Percentiles rank a stretch among this genome's conserved stretches.
Evolutionary conservation across 2,113 vertebrate genomes (phyloP).

Genomic region (Channa argus): DNA sequence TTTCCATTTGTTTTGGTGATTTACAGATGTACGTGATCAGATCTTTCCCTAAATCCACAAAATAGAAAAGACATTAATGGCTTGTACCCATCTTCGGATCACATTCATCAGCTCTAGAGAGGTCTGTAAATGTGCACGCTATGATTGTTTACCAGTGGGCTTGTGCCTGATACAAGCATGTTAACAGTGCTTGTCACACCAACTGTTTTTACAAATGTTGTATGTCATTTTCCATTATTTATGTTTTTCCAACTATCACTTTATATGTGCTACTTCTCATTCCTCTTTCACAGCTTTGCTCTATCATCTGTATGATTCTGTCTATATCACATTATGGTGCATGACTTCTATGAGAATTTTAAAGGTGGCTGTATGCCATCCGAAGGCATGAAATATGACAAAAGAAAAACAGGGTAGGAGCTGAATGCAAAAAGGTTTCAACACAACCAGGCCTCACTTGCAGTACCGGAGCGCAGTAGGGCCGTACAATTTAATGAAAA

Average conservation of each 20-base stretch:
- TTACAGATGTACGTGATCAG: slow-evolving; percentile 32
- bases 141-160: slow-evolving; percentile 2
- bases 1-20: slow-evolving; percentile 35
- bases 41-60: slow-evolving; percentile 47
- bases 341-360: slow-evolving; percentile 35
- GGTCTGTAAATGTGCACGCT: slow-evolving; percentile 25
- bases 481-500: too few relatives aligned
- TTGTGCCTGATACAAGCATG: slow-evolving; percentile 29
- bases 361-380: slow-evolving; percentile 46
- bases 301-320: slow-evolving; percentile 16
- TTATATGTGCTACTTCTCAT: slow-evolving; percentile 7
- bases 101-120: slow-evolving; percentile 39
- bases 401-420: slow-evolving; percentile 28
- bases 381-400: slow-evolving; percentile 51
- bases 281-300: neutral
- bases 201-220: slow-evolving; percentile 33
- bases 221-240: slow-evolving; percentile 26
- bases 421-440: slow-evolving; percentile 25
- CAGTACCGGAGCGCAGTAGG: slow-evolving; percentile 7
- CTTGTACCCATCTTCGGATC: slow-evolving; percentile 39
- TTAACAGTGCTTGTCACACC: neutral
- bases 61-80: slow-evolving; percentile 56
- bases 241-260: slow-evolving; percentile 11
- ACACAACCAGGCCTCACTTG: neutral
- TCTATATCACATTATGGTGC: slow-evolving; percentile 30